These are phyloP conservation scores for Triplophysa dalaica DNA, from an alignment of 2,113 vertebrate genomes.

Conservation along the genomic window DNA sequence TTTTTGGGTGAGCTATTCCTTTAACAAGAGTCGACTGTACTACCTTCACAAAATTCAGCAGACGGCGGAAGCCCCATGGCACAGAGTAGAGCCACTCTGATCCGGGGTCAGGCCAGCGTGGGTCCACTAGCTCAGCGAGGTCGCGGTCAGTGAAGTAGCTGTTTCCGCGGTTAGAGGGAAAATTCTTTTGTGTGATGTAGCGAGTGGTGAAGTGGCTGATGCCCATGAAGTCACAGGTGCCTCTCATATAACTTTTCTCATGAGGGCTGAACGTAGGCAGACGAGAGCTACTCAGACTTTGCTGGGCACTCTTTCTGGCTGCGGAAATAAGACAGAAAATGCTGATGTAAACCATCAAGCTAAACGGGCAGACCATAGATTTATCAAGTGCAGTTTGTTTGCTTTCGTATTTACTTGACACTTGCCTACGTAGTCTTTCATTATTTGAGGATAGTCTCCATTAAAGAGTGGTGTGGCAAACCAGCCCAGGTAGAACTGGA, in stretches of 20 bases:
- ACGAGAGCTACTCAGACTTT: slow-evolving; percentile 81
- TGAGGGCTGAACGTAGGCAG: slow-evolving; percentile 83
- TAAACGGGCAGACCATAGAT: not conserved
- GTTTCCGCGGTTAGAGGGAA: slow-evolving; percentile 71
- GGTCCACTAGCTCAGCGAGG: slow-evolving; percentile 84
- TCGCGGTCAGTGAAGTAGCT: slow-evolving; percentile 82
- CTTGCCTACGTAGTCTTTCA: slow-evolving; percentile 88
- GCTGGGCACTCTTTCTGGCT: slow-evolving; percentile 87
- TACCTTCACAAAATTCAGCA: slow-evolving; percentile 90
- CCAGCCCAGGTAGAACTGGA: slow-evolving; percentile 91
- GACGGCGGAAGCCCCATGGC: slow-evolving; percentile 79
- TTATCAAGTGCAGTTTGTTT: not conserved
- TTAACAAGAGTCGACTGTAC: not conserved
- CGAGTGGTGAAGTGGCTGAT: slow-evolving; percentile 86
- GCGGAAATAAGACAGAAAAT: slow-evolving; percentile 4
- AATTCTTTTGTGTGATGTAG: slow-evolving; percentile 81
- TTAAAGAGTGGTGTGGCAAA: slow-evolving; percentile 86
- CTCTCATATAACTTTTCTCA: slow-evolving; percentile 85
- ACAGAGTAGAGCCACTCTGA: slow-evolving; percentile 80
- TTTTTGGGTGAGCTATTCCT: no score
- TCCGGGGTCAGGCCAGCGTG: slow-evolving; percentile 81
- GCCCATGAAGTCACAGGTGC: slow-evolving; percentile 87
- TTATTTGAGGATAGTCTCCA: slow-evolving; percentile 89
- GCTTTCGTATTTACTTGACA: not conserved
- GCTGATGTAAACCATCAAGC: not conserved